Conservation (phyloP, 2,113 vertebrate genomes). For the Burhinus bistriatus region DNA sequence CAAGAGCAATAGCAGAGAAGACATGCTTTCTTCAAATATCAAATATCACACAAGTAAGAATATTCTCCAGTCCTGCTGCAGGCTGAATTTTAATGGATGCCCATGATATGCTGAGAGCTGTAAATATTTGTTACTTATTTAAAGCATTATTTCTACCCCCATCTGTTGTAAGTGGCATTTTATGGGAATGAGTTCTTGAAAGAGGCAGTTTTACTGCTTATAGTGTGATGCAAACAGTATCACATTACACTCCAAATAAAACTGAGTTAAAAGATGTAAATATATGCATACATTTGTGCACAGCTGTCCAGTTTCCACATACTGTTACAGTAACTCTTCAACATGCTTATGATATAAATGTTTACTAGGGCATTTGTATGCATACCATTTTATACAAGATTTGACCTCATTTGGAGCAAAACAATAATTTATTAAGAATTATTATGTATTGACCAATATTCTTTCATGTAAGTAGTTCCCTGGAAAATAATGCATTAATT, state of each 20-base stretch:
- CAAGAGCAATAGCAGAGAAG: not conserved
- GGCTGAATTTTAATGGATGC: slow-evolving; percentile 16
- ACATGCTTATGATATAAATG: not conserved
- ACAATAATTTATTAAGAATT: not conserved
- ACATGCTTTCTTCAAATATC: not conserved
- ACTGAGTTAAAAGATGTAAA: not conserved
- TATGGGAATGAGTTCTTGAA: not conserved
- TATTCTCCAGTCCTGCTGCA: not conserved
- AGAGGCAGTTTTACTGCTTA: not conserved
- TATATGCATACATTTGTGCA: not conserved
- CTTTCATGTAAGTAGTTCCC: not conserved
- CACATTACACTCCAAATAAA: not conserved
- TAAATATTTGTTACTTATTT: slow-evolving; percentile 47
- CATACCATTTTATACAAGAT: not conserved
- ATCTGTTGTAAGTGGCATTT: slow-evolving; percentile 15
- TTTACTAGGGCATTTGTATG: not conserved
- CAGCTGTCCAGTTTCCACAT: not conserved
- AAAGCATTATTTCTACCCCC: slow-evolving; percentile 1
- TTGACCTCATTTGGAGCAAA: not conserved
- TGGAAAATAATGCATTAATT: not conserved
- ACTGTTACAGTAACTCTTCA: not conserved
- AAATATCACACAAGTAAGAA: not conserved
- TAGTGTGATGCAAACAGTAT: not conserved
- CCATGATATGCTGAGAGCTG: not conserved
- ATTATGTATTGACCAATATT: not conserved